A percentile compares a stretch with the other conserved stretches of the same genome.
Conservation (phyloP, 2,888 invertebrate genomes). For the Diaprepes abbreviatus region DNA sequence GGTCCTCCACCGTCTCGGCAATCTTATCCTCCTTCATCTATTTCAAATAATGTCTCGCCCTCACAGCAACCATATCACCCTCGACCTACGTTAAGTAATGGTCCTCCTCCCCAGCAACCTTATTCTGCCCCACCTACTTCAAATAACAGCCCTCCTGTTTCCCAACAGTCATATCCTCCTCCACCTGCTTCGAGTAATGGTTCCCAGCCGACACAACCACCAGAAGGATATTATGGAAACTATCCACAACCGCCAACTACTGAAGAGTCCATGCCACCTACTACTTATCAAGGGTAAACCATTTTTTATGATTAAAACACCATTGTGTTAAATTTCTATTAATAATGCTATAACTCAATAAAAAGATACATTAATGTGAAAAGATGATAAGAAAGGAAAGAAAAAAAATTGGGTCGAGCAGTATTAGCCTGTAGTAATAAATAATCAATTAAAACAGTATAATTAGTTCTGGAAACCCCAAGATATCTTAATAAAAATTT, state of each 20-base stretch:
- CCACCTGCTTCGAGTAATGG: conserved; percentile 38
- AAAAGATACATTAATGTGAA: too few relatives aligned
- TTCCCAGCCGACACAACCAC: conserved; percentile 62
- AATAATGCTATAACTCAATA: too few relatives aligned
- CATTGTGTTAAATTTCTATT: too few relatives aligned
- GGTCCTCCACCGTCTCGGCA: conserved; percentile 29
- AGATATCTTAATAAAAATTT: too few relatives aligned
- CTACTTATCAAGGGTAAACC: conserved; percentile 55
- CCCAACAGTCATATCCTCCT: conserved; percentile 52
- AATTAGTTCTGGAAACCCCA: too few relatives aligned
- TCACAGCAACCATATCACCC: conserved; percentile 19
- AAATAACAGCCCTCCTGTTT: conserved; percentile 50
- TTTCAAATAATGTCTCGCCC: conserved; percentile 6
- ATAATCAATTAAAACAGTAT: too few relatives aligned
- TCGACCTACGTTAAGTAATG: conserved; percentile 6
- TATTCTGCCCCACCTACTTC: conserved; percentile 14
- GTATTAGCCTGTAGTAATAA: too few relatives aligned
- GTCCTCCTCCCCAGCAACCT: conserved; percentile 43
- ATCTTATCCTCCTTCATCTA: conserved; percentile 18
- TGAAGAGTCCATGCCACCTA: conserved; percentile 55
- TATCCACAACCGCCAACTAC: conserved; percentile 46
- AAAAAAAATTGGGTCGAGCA: too few relatives aligned
- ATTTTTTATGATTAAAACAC: too few relatives aligned
- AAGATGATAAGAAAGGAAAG: too few relatives aligned
- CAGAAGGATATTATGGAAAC: conserved; percentile 57